Percentiles rank a stretch among this genome's conserved stretches.
Conservation (phyloP, 2,888 invertebrate species). For the Xestoiulus laeticollis region DNA sequence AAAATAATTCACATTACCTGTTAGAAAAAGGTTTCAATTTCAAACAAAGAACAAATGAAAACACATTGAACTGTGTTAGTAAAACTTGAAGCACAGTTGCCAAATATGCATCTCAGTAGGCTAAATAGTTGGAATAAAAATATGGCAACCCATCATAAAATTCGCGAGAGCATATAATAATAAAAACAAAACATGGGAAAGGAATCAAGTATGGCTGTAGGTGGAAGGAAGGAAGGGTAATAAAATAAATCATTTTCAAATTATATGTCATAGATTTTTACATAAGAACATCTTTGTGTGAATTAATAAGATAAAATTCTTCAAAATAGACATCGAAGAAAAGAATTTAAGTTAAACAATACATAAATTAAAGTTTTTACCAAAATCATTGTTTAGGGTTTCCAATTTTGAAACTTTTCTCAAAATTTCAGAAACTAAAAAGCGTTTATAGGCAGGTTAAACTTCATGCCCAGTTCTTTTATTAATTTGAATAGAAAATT, state of each 20-base stretch:
- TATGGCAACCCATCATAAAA: slow-evolving; percentile 19
- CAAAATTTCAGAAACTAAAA: not conserved
- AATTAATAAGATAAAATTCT: not conserved
- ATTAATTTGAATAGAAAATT: not conserved
- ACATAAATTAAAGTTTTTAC: not conserved
- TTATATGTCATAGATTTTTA: not conserved
- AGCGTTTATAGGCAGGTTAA: not conserved
- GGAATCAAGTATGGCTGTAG: not conserved
- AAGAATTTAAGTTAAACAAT: not conserved
- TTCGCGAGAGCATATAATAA: not conserved
- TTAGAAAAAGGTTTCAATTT: slow-evolving; percentile 5
- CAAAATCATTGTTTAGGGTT: not conserved
- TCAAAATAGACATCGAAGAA: not conserved
- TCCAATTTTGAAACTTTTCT: not conserved
- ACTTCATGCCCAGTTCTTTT: not conserved
- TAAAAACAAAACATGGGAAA: not conserved
- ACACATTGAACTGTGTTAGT: slow-evolving; percentile 37
- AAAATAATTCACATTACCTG: slow-evolving; percentile 2
- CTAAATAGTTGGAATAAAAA: slow-evolving; percentile 6
- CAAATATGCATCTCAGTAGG: not conserved
- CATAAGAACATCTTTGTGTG: not conserved
- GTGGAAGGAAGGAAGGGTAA: not conserved
- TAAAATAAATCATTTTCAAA: slow-evolving; percentile 30
- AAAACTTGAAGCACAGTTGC: slow-evolving; percentile 7
- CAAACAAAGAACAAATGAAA: not conserved